These are phyloP conservation scores for Trachelus tabidus DNA, from an alignment of 2,888 invertebrate genomes.

Conservation along the genomic window DNA sequence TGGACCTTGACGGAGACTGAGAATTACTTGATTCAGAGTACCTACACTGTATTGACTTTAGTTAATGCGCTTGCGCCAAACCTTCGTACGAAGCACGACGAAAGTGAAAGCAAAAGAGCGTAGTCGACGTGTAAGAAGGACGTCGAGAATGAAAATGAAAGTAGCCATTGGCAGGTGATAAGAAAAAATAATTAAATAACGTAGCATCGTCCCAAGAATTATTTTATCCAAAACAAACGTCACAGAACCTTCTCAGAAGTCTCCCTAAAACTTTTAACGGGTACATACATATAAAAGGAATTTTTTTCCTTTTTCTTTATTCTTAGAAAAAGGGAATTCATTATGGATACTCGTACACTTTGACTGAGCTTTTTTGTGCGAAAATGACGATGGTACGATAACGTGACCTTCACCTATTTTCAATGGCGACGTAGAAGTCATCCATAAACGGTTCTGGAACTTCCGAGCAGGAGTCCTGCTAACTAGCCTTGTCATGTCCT, in stretches of 20 bases:
- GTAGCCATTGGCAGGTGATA: background rate
- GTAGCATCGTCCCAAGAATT: background rate
- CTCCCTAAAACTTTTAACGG: background rate
- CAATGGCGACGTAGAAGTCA: background rate
- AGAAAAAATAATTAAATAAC: background rate
- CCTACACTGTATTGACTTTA: constrained; percentile 35
- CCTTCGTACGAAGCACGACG: background rate
- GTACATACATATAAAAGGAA: background rate
- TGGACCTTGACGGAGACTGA: background rate
- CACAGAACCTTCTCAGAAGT: background rate
- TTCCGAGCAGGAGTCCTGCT: background rate
- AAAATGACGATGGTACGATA: background rate
- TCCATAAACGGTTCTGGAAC: background rate
- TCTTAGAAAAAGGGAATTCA: background rate
- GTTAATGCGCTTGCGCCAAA: constrained; percentile 33
- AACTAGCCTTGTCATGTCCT: background rate
- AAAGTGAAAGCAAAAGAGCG: background rate
- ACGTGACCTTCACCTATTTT: background rate
- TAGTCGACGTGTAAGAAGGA: background rate
- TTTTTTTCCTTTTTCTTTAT: background rate
- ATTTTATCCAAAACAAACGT: background rate
- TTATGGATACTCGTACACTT: background rate
- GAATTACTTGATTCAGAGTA: background rate
- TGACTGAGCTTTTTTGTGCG: background rate
- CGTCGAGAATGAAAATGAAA: background rate